Evolutionary conservation across 2,888 invertebrate species (phyloP).

Genomic region (Nomada hirtipes): DNA sequence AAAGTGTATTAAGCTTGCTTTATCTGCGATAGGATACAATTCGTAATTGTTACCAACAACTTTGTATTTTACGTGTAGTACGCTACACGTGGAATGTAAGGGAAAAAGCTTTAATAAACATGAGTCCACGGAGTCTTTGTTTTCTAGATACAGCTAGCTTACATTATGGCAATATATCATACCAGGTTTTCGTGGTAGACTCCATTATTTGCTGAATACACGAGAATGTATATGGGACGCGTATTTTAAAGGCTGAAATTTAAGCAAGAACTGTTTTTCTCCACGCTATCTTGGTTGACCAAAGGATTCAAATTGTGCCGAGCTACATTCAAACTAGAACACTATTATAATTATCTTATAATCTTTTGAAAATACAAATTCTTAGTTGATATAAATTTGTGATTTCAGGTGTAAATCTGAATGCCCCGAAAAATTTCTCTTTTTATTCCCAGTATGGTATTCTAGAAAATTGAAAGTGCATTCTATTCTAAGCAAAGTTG

Average conservation of each 20-base stretch:
- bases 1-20: no score
- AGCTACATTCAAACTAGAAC: no score
- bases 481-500: no score
- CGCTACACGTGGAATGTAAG: not conserved
- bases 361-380: no score
- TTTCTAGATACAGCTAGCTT: not conserved
- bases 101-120: not conserved
- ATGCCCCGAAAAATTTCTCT: no score
- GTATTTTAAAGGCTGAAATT: not conserved
- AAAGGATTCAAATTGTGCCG: not conserved
- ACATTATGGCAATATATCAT: not conserved
- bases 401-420: no score
- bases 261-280: not conserved
- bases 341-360: no score
- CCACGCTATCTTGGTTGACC: not conserved
- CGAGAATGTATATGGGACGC: not conserved
- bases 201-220: not conserved
- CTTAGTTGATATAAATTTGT: no score
- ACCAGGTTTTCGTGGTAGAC: not conserved
- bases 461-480: no score
- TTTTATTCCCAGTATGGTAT: no score
- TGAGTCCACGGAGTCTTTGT: not conserved
- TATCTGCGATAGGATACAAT: no score
- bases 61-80: not conserved
- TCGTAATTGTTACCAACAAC: not conserved